Evolutionary conservation across 2,797 vertebrate genomes (phyloP).

Genomic region (Artibeus jamaicensis): DNA sequence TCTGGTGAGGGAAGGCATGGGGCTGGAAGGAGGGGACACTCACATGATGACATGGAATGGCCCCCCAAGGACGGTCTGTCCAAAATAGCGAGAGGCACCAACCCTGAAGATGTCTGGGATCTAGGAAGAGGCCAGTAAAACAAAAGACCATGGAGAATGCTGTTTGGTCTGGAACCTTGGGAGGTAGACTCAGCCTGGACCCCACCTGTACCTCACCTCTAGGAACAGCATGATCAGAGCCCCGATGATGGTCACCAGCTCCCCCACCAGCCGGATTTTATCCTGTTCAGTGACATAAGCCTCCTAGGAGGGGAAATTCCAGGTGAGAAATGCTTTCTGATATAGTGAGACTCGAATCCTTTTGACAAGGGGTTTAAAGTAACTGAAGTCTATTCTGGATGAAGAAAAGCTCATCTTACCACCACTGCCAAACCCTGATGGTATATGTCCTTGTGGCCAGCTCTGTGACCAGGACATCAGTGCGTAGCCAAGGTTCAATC

Average conservation of each 20-base stretch:
- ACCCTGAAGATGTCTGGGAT: constrained; percentile 95
- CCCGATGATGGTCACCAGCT: constrained; percentile 92
- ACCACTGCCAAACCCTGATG: no score
- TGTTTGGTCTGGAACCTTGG: not conserved
- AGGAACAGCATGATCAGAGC: constrained; percentile 91
- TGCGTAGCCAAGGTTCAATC: not conserved
- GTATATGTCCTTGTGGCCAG: not conserved
- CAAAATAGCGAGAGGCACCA: constrained; percentile 94
- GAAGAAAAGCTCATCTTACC: not conserved
- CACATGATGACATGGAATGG: constrained; percentile 96
- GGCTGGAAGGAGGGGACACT: constrained; percentile 68
- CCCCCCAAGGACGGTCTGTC: constrained; percentile 94
- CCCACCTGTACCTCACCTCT: constrained; percentile 85
- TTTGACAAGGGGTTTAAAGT: not conserved
- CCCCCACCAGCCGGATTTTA: constrained; percentile 90
- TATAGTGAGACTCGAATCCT: not conserved
- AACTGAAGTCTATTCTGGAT: not conserved
- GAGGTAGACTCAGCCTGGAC: not conserved
- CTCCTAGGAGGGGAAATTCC: constrained; percentile 83
- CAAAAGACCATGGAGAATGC: not conserved
- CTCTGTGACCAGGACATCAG: not conserved
- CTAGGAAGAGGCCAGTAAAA: constrained; percentile 78
- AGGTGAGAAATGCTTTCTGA: not conserved
- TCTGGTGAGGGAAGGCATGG: not conserved
- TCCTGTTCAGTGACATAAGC: constrained; percentile 90